Evolutionary conservation across 1,140 invertebrate genomes (phyloP), one percentile per base, ranked within the genome.

Genomic region (Campoletis sonorensis): DNA sequence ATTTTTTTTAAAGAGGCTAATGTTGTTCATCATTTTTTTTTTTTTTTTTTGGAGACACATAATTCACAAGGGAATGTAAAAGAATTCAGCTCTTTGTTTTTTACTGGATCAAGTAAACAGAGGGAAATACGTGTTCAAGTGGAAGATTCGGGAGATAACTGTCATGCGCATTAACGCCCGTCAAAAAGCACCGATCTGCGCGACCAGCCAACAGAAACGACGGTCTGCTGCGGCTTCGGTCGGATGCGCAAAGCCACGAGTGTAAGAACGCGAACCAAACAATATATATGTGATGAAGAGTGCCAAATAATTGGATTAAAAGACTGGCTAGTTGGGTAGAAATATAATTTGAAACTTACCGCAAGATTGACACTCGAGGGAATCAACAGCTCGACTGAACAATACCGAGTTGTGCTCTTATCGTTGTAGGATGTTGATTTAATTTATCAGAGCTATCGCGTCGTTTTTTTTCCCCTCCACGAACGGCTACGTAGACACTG

Each of bases 381-480:
- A 2, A 26, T 10, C 30, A 13, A 30, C 0, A 33, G 8, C 30
- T 21, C 67, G 40, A 70, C 67, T 70, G 67, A 70, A 70, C 26
- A 70, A 30, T 33, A 18, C 27, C 30, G 0, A 33, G 30, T 1
- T 23, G 30, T 15, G 27, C 16, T 37, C 67, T 70, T 70, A 70
- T 70, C 67, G 67, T 33, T 70, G 11, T 13, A 15, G 61, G 23
- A 26, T 64, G 67, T 70, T 70, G 67, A 70, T 70, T 70, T 33
- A 33, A 70, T 27, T 70, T 70, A 70, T 37, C 27, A 11, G 27
- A 64, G 61, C 61, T 26, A 64, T 64, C 61, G 61, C 61, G 61
- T 64, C n/a, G 61, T 27, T 70, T 33, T 70, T 70, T 70, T 70
- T 67, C 23, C 67, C 67, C 67, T 33, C 67, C 30, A 33, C 67